Evolutionary conservation across 2,797 vertebrate genomes (phyloP), one percentile per base, ranked within the genome.

Genomic region (Pampus argenteus): DNA sequence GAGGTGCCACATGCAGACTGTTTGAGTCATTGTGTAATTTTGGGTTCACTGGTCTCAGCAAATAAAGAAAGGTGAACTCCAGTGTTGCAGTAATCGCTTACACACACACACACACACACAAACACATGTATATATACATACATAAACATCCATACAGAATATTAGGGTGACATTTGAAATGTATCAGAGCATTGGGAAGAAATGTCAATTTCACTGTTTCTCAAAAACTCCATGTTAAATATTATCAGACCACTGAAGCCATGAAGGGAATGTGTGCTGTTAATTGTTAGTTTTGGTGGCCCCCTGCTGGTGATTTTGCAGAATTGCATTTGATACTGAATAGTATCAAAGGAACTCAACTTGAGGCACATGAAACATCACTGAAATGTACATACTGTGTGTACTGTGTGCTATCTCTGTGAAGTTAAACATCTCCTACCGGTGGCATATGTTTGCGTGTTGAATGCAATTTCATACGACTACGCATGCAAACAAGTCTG

Each of bases 261-360:
- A 54, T 25, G 18, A 45, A 13, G 18, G 58, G 20, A 9, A 9
- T 2, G 2, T 6, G n/a, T 4, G 0, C 1, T 25, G 44, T 42
- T n/a, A 85, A 71, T 14, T 74, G 68, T 87, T 79, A 65, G 81
- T 64, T 23, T 83, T 45, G 71, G 67, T 40, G 0, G 72, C 88
- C 90, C 74, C 79, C 92, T 92, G 77, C 81, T 92, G 92, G 88
- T 5, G 3, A 25, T 49, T 52, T 22, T 0, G 20, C 7, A 5
- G 10, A 74, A 42, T 17, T 47, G 18, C 82, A 68, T 6, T 22
- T 48, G 0, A 59, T 9, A 63, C 6, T 5, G 4, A 36, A 13
- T 13, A n/a, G 9, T 3, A 9, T 63, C 10, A 0, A 0, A 5
- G 13, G 25, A 38, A 6, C 1, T 52, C 26, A 38, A 15, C 13